Evolutionary conservation across 2,888 invertebrate species (phyloP).

Genomic region (Romanomermis culicivorax): DNA sequence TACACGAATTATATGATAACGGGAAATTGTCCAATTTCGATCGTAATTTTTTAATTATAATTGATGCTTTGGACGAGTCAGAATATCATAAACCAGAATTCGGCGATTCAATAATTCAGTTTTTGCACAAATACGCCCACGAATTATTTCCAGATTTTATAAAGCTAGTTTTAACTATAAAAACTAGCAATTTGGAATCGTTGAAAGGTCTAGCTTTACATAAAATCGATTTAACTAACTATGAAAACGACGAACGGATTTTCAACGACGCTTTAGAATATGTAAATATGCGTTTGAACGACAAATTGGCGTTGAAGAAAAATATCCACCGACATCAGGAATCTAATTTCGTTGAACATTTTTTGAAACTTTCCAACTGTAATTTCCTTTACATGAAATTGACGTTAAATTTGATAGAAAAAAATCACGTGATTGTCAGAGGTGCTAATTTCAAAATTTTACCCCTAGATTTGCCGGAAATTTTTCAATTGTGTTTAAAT

Average conservation of each 20-base stretch:
- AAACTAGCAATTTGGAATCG: slow-evolving; percentile 41
- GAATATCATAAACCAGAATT: slow-evolving; percentile 85
- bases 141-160: slow-evolving; percentile 62
- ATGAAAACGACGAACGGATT: slow-evolving; percentile 19
- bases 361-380: slow-evolving; percentile 58
- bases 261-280: slow-evolving; percentile 17
- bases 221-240: slow-evolving; percentile 17
- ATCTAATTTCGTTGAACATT: slow-evolving; percentile 51
- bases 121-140: slow-evolving; percentile 53
- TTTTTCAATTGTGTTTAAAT: slow-evolving; percentile 74
- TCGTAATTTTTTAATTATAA: slow-evolving; percentile 38
- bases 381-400: slow-evolving; percentile 77
- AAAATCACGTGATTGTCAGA: slow-evolving; percentile 53
- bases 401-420: slow-evolving; percentile 68
- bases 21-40: not conserved
- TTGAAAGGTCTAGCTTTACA: slow-evolving; percentile 10
- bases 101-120: slow-evolving; percentile 74
- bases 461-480: slow-evolving; percentile 33
- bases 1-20: slow-evolving; percentile 11
- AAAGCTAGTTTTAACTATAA: slow-evolving; percentile 64
- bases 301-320: not conserved
- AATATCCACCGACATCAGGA: not conserved
- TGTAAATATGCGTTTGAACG: slow-evolving; percentile 14
- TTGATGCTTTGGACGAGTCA: slow-evolving; percentile 82
- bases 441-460: slow-evolving; percentile 17